phyloP scores from a whole-genome alignment of 2,113 vertebrate genomes.

The Dascyllus trimaculatus region DNA sequence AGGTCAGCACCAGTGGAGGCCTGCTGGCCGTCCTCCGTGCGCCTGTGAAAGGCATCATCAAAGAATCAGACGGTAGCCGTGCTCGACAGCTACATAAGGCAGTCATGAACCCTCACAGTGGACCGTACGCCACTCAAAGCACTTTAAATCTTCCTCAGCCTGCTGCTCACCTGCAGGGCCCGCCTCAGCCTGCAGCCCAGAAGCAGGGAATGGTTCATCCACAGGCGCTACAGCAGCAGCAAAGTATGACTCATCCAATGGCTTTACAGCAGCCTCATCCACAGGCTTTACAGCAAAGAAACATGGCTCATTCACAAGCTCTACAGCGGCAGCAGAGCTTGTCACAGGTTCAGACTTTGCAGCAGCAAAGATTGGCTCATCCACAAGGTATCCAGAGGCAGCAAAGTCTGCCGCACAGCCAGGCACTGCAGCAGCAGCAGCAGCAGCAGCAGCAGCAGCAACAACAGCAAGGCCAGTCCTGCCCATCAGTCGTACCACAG shows the following conservation, averaged over 20 bases:
- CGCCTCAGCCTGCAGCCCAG: conserved; percentile 82
- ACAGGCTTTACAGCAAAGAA: conserved; percentile 68
- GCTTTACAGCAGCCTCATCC: conserved; percentile 68
- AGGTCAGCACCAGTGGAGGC: conserved; percentile 92
- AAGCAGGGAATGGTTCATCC: conserved; percentile 72
- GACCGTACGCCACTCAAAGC: conserved; percentile 92
- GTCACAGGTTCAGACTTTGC: conserved; percentile 66
- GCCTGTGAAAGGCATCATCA: conserved; percentile 91
- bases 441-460: conserved; percentile 59
- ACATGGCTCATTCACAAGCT: conserved; percentile 63
- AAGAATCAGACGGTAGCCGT: conserved; percentile 92
- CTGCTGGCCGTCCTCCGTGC: conserved; percentile 95
- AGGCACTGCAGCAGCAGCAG: conserved; percentile 68
- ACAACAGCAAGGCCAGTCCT: conserved; percentile 59
- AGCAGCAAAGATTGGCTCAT: conserved; percentile 65
- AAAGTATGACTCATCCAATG: conserved; percentile 57
- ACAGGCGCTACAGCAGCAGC: conserved; percentile 68
- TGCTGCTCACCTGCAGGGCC: conserved; percentile 84
- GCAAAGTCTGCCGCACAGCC: conserved; percentile 65
- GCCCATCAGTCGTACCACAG: conserved; percentile 54
- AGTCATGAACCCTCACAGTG: conserved; percentile 94
- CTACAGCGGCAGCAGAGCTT: conserved; percentile 72
- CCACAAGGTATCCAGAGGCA: conserved; percentile 70
- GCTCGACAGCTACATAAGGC: conserved; percentile 89
- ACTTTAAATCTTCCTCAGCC: conserved; percentile 94